Evolutionary conservation across 2,113 vertebrate species (phyloP), one percentile per base, ranked within the genome.

Genomic region (Madoqua kirkii): DNA sequence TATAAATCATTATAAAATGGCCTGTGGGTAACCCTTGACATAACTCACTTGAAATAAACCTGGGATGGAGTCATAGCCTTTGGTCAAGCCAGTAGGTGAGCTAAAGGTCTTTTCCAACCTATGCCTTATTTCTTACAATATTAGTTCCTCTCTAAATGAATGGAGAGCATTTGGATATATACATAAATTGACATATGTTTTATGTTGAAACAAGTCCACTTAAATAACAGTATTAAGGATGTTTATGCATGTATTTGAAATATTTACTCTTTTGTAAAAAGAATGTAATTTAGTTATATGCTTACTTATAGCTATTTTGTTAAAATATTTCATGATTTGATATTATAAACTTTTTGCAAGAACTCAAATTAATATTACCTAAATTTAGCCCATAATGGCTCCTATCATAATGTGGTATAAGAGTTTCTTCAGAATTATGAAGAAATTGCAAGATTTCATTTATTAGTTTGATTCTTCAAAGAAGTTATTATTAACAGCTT

Each of bases 11-110:
- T 96, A 95, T 96, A 96, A 98, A 98, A 97, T 98, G 97, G 98
- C 98, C 98, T 33, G 31, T 94, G 95, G 97, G 95, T 98, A 98
- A 98, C 98, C 97, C 98, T 98, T 98, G 98, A 96, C 98, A 98
- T 96, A 95, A 86, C 9, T 97, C 95, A 93, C 95, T 98, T 97
- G 98, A 98, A 98, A 97, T 98, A 98, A 98, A 95, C 98, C 91
- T 79, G 97, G 85, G 78, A 93, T 97, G 91, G 86, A 97, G 97
- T 98, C 93, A 87, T 79, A 97, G 98, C 98, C 98, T 97, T 97
- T 89, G 97, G 98, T 97, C 90, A 98, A 96, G 95, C 96, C 97
- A 92, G 86, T 97, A 93, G 98, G 97, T 98, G 96, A 95, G 94
- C 97, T 98, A 93, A 98, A 98, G 93, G 85, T 98, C 98, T 91